A percentile compares a stretch with the other conserved stretches of the same genome.
Evolutionary conservation across 2,113 vertebrate genomes (phyloP).

Genomic region (Brachyhypopomus gauderio): DNA sequence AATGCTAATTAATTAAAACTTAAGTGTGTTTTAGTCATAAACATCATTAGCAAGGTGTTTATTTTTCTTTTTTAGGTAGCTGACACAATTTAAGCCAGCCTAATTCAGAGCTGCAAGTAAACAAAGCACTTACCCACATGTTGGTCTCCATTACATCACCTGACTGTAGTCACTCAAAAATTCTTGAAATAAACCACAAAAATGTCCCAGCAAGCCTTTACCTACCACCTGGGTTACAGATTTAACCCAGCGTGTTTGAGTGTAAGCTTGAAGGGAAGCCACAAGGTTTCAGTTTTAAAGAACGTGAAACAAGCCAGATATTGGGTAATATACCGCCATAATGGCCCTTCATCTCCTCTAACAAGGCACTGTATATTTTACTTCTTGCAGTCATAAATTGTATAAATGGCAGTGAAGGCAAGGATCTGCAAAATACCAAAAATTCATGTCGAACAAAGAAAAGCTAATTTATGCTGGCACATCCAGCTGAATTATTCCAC

Average conservation of each 20-base stretch:
- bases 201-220: constrained; percentile 14
- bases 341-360: constrained; percentile 44
- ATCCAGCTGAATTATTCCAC: constrained; percentile 52
- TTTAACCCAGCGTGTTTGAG: too few relatives aligned
- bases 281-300: not conserved
- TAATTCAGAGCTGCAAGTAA: too few relatives aligned
- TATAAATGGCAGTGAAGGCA: not conserved
- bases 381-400: not conserved
- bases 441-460: constrained; percentile 29
- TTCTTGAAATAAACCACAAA: constrained; percentile 28
- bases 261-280: too few relatives aligned
- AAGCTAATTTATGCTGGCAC: not conserved
- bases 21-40: too few relatives aligned
- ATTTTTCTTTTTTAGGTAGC: too few relatives aligned
- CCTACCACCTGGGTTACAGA: too few relatives aligned
- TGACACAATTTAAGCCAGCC: too few relatives aligned
- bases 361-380: constrained; percentile 37
- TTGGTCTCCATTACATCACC: too few relatives aligned
- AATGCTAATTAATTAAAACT: too few relatives aligned
- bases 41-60: too few relatives aligned
- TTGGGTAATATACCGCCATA: constrained; percentile 55
- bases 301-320: constrained; percentile 54
- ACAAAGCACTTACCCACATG: too few relatives aligned
- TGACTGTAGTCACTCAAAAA: too few relatives aligned
- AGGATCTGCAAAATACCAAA: not conserved